A percentile compares a stretch with the other conserved stretches of the same genome.
phyloP scores from a whole-genome alignment of 2,113 vertebrate species.

The Scortum barcoo region DNA sequence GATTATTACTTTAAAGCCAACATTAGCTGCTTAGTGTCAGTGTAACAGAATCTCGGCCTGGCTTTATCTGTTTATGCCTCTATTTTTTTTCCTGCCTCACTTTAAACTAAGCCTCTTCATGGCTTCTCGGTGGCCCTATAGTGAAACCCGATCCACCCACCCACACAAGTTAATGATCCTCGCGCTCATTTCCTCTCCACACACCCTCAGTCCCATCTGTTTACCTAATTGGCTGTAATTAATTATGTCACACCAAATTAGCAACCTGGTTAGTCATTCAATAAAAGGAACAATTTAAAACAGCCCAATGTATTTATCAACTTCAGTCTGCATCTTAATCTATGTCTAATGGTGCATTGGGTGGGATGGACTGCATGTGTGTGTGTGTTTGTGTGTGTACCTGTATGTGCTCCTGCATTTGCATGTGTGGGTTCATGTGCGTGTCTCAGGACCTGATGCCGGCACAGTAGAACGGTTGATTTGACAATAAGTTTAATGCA shows the following conservation, averaged over 20 bases:
- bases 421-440: background rate
- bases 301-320: slow-evolving; percentile 70
- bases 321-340: slow-evolving; percentile 56
- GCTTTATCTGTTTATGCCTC: slow-evolving; percentile 42
- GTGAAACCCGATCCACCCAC: slow-evolving; percentile 57
- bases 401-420: too few species aligned
- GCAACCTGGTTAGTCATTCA: slow-evolving; percentile 79
- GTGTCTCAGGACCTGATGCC: background rate
- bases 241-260: slow-evolving; percentile 84
- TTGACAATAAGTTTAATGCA: slow-evolving; percentile 54
- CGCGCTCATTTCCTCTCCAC: slow-evolving; percentile 64
- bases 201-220: slow-evolving; percentile 79
- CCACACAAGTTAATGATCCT: slow-evolving; percentile 78
- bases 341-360: slow-evolving; percentile 29
- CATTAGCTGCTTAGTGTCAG: slow-evolving; percentile 41
- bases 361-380: background rate
- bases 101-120: slow-evolving; percentile 29
- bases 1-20: slow-evolving; percentile 49
- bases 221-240: slow-evolving; percentile 85
- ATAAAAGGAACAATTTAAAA: slow-evolving; percentile 75
- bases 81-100: slow-evolving; percentile 28
- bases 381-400: background rate
- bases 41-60: slow-evolving; percentile 37
- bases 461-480: slow-evolving; percentile 17
- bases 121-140: slow-evolving; percentile 25